These are phyloP conservation scores for Apolygus lucorum DNA, from an alignment of 1,140 invertebrate species.

Conservation along the genomic window DNA sequence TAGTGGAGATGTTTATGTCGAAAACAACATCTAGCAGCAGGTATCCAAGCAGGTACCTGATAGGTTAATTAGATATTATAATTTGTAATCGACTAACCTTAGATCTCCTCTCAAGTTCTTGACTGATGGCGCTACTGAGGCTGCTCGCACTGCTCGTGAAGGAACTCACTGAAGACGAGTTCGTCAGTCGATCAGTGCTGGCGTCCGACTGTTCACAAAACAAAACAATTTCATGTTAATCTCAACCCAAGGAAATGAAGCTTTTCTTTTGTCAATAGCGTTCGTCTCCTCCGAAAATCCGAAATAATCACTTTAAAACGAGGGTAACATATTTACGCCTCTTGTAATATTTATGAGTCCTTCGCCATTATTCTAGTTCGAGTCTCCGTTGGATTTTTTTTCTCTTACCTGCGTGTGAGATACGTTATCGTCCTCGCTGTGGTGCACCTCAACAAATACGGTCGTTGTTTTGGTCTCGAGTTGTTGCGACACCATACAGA, in stretches of 20 bases:
- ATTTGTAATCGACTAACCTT: too few species aligned
- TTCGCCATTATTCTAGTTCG: too few species aligned
- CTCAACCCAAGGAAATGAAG: too few species aligned
- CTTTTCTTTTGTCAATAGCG: too few species aligned
- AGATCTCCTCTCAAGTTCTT: constrained; percentile 53
- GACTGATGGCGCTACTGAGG: constrained; percentile 45
- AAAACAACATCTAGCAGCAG: too few species aligned
- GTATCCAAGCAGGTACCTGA: too few species aligned
- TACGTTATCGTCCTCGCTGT: constrained; percentile 33
- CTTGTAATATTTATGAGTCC: too few species aligned
- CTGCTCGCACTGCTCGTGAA: constrained; percentile 32
- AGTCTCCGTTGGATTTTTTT: too few species aligned
- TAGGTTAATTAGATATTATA: too few species aligned
- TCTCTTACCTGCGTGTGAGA: constrained; percentile 25
- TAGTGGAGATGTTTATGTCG: constrained; percentile 31
- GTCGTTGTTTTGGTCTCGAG: constrained; percentile 35
- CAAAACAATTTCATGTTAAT: constrained; percentile 13
- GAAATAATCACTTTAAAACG: too few species aligned
- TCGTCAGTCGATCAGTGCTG: constrained; percentile 28
- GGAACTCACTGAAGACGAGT: constrained; percentile 33
- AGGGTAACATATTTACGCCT: too few species aligned
- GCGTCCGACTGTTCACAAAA: constrained; percentile 26
- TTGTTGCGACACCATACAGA: constrained; percentile 35
- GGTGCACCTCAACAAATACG: constrained; percentile 38
- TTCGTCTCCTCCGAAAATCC: too few species aligned